phyloP scores from a whole-genome alignment of 2,113 vertebrate genomes.

The Pantherophis guttatus region DNA sequence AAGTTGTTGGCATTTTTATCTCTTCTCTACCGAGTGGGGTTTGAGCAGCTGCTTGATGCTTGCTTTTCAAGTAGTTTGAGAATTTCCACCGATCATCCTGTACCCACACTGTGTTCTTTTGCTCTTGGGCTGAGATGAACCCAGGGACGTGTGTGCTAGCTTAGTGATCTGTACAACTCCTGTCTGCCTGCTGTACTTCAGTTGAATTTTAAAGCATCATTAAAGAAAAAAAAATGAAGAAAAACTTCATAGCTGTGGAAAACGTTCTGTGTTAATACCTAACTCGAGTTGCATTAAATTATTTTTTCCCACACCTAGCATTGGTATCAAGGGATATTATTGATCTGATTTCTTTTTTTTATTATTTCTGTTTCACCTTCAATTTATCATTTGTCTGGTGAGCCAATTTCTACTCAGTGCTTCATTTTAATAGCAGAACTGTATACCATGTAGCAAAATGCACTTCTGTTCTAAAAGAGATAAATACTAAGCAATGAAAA shows the following conservation, averaged over 20 bases:
- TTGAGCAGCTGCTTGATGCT: background rate
- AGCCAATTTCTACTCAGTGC: background rate
- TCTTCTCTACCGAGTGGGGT: background rate
- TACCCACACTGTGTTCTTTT: conserved; percentile 5
- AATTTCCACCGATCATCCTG: background rate
- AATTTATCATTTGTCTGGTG: background rate
- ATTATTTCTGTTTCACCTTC: background rate
- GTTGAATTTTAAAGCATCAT: conserved; percentile 6
- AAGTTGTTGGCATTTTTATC: background rate
- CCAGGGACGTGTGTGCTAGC: conserved; percentile 7
- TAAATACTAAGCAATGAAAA: background rate
- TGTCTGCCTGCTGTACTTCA: conserved; percentile 1
- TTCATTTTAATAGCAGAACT: conserved; percentile 1
- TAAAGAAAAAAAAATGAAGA: background rate
- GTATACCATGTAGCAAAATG: background rate
- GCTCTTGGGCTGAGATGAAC: conserved; percentile 12
- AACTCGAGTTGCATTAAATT: background rate
- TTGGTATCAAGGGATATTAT: background rate
- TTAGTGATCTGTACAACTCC: conserved; percentile 4
- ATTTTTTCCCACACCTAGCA: background rate
- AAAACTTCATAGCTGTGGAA: background rate
- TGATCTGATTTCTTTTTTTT: background rate
- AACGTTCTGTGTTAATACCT: background rate
- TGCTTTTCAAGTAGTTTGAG: conserved; percentile 1
- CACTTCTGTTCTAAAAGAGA: background rate